Evolutionary conservation across 2,888 invertebrate genomes (phyloP).

Genomic region (Bruchidius siliquastri): DNA sequence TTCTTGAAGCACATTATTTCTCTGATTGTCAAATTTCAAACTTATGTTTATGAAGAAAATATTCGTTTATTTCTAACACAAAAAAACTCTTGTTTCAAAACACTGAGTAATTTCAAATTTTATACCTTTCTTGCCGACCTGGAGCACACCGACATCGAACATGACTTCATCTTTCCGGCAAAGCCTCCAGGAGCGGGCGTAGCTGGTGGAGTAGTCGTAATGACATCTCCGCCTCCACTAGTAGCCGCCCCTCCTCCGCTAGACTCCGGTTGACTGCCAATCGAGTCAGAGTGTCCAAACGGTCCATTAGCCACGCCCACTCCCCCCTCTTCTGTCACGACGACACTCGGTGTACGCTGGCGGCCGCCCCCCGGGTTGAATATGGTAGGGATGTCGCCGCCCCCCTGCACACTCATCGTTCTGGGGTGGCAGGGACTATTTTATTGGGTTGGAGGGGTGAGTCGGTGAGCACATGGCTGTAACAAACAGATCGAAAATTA

Average conservation of each 20-base stretch:
- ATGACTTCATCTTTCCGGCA: slow-evolving; percentile 51
- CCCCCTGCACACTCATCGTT: slow-evolving; percentile 8
- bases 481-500: background rate
- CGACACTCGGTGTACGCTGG: slow-evolving; percentile 42
- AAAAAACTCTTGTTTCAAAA: too few relatives aligned
- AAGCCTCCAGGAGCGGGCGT: slow-evolving; percentile 37
- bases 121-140: slow-evolving; percentile 75
- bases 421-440: background rate
- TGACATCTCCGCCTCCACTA: background rate
- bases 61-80: too few relatives aligned
- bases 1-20: too few relatives aligned
- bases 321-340: slow-evolving; percentile 39
- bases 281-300: slow-evolving; percentile 42
- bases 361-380: slow-evolving; percentile 59
- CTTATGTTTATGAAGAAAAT: too few relatives aligned
- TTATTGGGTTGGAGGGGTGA: background rate
- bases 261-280: slow-evolving; percentile 38
- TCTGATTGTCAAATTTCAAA: too few relatives aligned
- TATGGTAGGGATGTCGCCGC: slow-evolving; percentile 72
- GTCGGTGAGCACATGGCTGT: background rate
- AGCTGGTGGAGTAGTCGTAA: slow-evolving; percentile 37
- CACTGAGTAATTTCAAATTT: too few relatives aligned
- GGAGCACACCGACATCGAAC: slow-evolving; percentile 75
- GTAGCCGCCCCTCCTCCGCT: slow-evolving; percentile 41
- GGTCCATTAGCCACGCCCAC: slow-evolving; percentile 39